phyloP scores from a whole-genome alignment of 2,113 vertebrate genomes.

The Centrocercus urophasianus region DNA sequence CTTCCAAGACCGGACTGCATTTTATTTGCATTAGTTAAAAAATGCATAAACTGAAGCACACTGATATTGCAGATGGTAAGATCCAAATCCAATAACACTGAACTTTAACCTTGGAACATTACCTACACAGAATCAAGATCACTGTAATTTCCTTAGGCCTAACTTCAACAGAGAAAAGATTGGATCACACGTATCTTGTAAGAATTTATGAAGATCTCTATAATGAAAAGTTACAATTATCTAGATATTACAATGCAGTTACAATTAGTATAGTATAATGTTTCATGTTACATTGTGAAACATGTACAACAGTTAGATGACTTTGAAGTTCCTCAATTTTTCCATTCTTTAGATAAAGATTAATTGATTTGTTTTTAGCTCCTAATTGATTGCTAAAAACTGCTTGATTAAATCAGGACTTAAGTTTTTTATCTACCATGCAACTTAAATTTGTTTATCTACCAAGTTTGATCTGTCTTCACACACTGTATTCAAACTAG shows the following conservation, averaged over 20 bases:
- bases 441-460: slow-evolving; percentile 5
- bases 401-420: not conserved
- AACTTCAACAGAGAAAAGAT: not conserved
- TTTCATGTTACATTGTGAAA: not conserved
- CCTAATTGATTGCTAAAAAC: not conserved
- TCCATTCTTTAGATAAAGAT: not conserved
- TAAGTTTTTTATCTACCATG: not conserved
- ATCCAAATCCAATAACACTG: not conserved
- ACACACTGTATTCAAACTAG: not conserved
- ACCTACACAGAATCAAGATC: not conserved
- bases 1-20: not conserved
- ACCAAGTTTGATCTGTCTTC: not conserved
- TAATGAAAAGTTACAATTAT: not conserved
- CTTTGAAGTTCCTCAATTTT: not conserved
- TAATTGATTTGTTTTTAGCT: slow-evolving; percentile 23
- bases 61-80: not conserved
- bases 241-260: not conserved
- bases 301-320: not conserved
- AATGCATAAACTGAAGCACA: not conserved
- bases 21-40: not conserved
- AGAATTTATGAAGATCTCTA: not conserved
- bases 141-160: not conserved
- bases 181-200: not conserved
- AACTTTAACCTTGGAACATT: not conserved
- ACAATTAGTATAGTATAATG: not conserved